Conservation (phyloP, 2,888 invertebrate genomes). For the Abscondita cerata region DNA sequence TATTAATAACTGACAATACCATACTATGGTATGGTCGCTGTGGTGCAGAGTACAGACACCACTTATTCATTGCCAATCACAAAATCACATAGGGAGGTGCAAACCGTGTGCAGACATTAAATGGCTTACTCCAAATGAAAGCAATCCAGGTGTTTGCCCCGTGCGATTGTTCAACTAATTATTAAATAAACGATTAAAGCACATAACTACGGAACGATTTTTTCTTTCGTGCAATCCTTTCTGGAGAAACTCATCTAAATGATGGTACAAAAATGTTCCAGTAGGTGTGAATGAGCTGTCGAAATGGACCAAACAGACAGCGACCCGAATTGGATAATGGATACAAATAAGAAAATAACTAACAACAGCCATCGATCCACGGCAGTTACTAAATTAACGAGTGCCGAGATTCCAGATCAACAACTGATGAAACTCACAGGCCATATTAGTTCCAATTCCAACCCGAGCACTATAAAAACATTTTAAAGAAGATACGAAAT, state of each 20-base stretch:
- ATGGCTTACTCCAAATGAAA: conserved; percentile 7
- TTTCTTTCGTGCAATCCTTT: conserved; percentile 7
- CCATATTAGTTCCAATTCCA: conserved; percentile 22
- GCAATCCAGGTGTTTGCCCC: conserved; percentile 1
- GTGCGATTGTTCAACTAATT: conserved; percentile 9
- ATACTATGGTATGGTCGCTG: no score
- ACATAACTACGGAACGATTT: conserved; percentile 6
- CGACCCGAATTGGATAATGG: no score
- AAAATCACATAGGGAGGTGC: neutral
- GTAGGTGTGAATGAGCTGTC: neutral
- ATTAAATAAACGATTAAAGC: no score
- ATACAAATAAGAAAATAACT: conserved; percentile 2
- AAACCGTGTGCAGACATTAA: no score
- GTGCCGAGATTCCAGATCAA: conserved; percentile 12
- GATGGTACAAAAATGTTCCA: conserved; percentile 3
- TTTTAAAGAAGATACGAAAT: conserved; percentile 9
- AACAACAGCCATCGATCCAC: no score
- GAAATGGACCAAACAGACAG: no score
- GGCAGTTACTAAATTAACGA: conserved; percentile 16
- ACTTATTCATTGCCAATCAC: no score
- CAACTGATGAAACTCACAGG: conserved; percentile 26
- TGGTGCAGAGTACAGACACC: no score
- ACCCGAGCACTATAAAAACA: conserved; percentile 6
- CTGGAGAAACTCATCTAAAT: conserved; percentile 3
- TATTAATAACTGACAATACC: no score